These are phyloP conservation scores for Chrysodeixis includens DNA, from an alignment of 2,888 invertebrate species.

Conservation along the genomic window DNA sequence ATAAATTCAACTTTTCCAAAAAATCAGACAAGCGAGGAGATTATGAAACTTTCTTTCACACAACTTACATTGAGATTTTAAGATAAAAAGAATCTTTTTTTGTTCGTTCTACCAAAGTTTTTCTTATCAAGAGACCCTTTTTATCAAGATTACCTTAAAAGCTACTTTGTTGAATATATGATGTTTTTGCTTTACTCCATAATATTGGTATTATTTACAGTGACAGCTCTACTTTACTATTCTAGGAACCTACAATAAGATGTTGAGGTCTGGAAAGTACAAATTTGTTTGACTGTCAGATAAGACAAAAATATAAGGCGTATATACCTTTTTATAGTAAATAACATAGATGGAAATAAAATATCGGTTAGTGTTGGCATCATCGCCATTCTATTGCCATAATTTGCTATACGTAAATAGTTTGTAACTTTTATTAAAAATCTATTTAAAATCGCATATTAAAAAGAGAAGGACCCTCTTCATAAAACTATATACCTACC, in stretches of 20 bases:
- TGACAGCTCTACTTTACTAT: background rate
- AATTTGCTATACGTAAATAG: no score
- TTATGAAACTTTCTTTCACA: slow-evolving; percentile 23
- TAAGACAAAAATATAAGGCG: no score
- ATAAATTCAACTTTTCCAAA: background rate
- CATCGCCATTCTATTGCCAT: no score
- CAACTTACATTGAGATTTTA: slow-evolving; percentile 21
- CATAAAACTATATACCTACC: no score
- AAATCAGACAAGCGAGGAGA: slow-evolving; percentile 31
- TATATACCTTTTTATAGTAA: no score
- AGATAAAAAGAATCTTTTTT: slow-evolving; percentile 15
- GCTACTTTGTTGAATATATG: slow-evolving; percentile 13
- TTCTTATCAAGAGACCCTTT: slow-evolving; percentile 26
- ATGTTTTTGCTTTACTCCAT: background rate
- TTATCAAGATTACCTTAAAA: slow-evolving; percentile 38
- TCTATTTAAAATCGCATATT: no score
- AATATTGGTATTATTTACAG: background rate
- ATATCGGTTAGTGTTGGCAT: no score
- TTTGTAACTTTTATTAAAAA: no score
- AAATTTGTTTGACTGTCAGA: background rate
- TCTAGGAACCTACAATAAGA: background rate
- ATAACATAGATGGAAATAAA: no score
- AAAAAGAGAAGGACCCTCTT: no score
- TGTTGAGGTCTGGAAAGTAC: background rate
- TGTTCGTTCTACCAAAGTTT: slow-evolving; percentile 29